Conservation (phyloP, 2,113 vertebrate genomes). For the Antennarius striatus region DNA sequence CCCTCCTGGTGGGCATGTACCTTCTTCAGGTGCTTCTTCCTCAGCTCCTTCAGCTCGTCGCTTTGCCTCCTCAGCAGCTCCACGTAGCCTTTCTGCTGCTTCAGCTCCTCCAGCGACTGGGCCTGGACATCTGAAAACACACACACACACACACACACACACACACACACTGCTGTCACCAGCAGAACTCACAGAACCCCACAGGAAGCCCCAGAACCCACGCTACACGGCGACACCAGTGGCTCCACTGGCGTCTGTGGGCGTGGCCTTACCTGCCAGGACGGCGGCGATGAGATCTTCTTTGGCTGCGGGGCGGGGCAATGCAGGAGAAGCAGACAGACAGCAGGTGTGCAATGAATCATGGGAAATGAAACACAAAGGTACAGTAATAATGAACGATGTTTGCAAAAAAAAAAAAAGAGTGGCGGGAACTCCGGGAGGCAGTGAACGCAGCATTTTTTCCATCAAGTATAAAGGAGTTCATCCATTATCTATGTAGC, state of each 20-base stretch:
- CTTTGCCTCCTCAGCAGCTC: conserved; percentile 85
- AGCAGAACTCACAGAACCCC: conserved; percentile 3
- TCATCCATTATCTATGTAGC: no score
- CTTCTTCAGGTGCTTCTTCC: conserved; percentile 85
- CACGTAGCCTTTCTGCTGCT: conserved; percentile 79
- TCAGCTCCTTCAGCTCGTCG: conserved; percentile 85
- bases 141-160: no score
- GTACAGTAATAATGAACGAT: no score
- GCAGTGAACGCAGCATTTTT: no score
- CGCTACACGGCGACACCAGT: no score
- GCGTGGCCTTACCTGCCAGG: conserved; percentile 81
- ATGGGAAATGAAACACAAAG: conserved; percentile 1
- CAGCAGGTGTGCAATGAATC: conserved; percentile 39
- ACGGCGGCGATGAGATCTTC: conserved; percentile 85
- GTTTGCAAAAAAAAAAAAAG: no score
- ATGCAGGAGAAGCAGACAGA: conserved; percentile 31
- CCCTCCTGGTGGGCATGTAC: conserved; percentile 35
- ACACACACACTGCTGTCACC: no score
- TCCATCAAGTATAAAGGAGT: no score
- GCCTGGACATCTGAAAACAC: conserved; percentile 74
- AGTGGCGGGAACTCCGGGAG: no score
- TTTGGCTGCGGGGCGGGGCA: conserved; percentile 55
- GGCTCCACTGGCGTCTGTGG: neutral
- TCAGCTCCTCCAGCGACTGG: conserved; percentile 79
- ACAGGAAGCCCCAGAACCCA: neutral